A percentile compares a stretch with the other conserved stretches of the same genome.
phyloP scores from a whole-genome alignment of 2,113 vertebrate genomes.

The Corynorhinus townsendii region DNA sequence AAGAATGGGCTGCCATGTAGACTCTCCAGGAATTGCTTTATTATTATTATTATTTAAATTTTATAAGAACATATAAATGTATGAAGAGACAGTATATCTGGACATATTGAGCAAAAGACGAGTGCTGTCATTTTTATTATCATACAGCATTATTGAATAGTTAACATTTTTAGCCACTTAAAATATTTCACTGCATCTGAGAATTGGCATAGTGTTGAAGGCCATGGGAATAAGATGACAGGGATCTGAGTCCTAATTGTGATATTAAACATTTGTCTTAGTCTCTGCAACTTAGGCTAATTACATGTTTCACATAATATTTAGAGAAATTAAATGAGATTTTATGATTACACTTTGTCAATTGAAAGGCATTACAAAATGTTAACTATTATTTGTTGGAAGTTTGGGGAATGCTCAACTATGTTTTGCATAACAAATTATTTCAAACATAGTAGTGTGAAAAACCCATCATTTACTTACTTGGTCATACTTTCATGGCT shows the following conservation, averaged over 20 bases:
- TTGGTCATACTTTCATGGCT: background rate
- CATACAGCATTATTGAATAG: background rate
- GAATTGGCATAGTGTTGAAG: background rate
- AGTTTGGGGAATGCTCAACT: slow-evolving; percentile 7
- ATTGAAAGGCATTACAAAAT: slow-evolving; percentile 16
- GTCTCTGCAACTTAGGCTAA: background rate
- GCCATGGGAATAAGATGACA: background rate
- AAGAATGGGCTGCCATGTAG: slow-evolving; percentile 7
- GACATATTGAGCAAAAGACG: background rate
- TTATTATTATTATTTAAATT: slow-evolving; percentile 9
- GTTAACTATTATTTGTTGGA: background rate
- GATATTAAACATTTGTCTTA: background rate
- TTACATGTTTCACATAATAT: background rate
- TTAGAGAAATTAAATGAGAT: slow-evolving; percentile 24
- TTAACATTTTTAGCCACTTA: slow-evolving; percentile 27
- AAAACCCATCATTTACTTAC: background rate
- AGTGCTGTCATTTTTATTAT: background rate
- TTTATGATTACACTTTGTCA: background rate
- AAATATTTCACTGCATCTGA: slow-evolving; percentile 10
- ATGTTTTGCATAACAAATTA: background rate
- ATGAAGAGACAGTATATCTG: background rate
- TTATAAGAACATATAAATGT: background rate
- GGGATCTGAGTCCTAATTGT: background rate
- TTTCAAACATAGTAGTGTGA: background rate
- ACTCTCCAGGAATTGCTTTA: slow-evolving; percentile 12